These are phyloP conservation scores for Cylloceria caligata DNA, from an alignment of 2,888 invertebrate species.

Conservation along the genomic window DNA sequence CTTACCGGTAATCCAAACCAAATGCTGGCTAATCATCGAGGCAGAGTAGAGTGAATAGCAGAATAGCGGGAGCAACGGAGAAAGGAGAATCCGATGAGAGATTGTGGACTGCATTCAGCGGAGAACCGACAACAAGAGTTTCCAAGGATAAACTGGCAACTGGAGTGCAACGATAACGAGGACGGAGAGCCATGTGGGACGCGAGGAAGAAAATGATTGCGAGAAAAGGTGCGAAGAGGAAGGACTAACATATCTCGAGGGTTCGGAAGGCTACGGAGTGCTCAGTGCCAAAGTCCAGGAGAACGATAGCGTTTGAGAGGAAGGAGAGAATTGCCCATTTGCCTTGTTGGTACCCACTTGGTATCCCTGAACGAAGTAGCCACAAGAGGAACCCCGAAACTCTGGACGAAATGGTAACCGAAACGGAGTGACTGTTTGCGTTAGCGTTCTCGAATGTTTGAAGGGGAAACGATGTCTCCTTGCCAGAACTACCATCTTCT, in stretches of 20 bases:
- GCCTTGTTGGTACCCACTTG: conserved; percentile 10
- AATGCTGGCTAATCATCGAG: not conserved
- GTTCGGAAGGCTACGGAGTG: not conserved
- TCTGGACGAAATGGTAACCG: conserved; percentile 52
- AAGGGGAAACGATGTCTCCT: conserved; percentile 68
- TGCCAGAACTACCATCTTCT: conserved; percentile 50
- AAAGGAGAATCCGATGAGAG: conserved; percentile 6
- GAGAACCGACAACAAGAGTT: not conserved
- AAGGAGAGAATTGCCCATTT: not conserved
- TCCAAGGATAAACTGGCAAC: not conserved
- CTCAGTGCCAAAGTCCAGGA: not conserved
- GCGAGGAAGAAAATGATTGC: not conserved
- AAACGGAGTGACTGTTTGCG: conserved; percentile 70
- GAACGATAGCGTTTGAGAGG: not conserved
- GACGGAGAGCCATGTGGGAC: not conserved
- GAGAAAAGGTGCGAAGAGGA: conserved; percentile 18
- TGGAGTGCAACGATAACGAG: conserved; percentile 7
- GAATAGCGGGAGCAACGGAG: not conserved
- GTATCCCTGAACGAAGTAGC: conserved; percentile 16
- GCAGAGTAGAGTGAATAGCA: not conserved
- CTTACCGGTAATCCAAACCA: conserved; percentile 16
- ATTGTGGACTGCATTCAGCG: not conserved
- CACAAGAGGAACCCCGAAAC: conserved; percentile 23
- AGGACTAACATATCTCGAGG: conserved; percentile 32
- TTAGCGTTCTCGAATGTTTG: conserved; percentile 72